Percentiles rank a stretch among this genome's conserved stretches.
These are phyloP conservation scores for Philereme transversata DNA, from an alignment of 2,888 invertebrate species.

Conservation along the genomic window DNA sequence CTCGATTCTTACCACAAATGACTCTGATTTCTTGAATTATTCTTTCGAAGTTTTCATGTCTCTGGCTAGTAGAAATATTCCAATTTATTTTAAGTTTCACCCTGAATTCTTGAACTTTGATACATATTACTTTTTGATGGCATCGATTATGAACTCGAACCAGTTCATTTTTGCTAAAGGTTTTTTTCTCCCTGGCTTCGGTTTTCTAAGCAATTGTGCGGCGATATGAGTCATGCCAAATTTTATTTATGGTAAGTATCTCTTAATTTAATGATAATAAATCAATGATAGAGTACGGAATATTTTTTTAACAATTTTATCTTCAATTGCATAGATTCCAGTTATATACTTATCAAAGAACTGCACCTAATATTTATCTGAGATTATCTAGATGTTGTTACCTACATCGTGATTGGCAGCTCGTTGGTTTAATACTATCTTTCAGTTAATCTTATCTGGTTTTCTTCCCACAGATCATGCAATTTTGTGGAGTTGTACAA, in stretches of 20 bases:
- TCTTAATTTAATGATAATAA: too few relatives aligned
- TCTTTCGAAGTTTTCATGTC: slow-evolving; percentile 4
- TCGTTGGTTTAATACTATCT: slow-evolving; percentile 12
- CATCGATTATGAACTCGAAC: not conserved
- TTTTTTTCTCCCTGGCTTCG: too few relatives aligned
- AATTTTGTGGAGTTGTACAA: too few relatives aligned
- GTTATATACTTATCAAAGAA: slow-evolving; percentile 3
- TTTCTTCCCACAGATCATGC: slow-evolving; percentile 9
- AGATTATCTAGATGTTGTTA: slow-evolving; percentile 8
- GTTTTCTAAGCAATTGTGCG: too few relatives aligned
- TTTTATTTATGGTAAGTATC: too few relatives aligned
- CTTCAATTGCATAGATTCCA: too few relatives aligned
- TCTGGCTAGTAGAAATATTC: not conserved
- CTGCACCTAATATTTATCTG: slow-evolving; percentile 13
- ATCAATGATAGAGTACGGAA: too few relatives aligned
- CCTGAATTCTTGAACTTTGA: not conserved
- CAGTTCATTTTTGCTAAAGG: not conserved
- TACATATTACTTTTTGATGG: not conserved
- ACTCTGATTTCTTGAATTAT: not conserved
- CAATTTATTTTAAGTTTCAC: slow-evolving; percentile 5
- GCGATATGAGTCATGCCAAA: too few relatives aligned
- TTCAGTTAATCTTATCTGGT: slow-evolving; percentile 17
- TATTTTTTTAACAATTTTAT: too few relatives aligned
- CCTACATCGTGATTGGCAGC: slow-evolving; percentile 11
- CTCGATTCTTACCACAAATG: slow-evolving; percentile 5